Percentiles rank a stretch among this genome's conserved stretches.
phyloP scores from a whole-genome alignment of 1,140 invertebrate genomes.

The Bombus haemorrhoidalis region DNA sequence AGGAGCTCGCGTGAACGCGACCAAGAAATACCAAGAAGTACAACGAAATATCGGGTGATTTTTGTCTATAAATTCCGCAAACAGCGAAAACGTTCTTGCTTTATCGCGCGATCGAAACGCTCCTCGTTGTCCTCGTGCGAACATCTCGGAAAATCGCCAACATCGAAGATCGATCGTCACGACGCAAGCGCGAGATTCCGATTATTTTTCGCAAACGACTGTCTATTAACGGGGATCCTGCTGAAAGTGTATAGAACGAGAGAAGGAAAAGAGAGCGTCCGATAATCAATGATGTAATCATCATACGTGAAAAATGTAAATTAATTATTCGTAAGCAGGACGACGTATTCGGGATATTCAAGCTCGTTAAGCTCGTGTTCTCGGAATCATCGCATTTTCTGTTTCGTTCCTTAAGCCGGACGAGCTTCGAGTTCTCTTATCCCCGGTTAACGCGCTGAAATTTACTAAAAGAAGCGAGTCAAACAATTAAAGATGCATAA shows the following conservation, averaged over 20 bases:
- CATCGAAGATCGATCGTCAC: not conserved
- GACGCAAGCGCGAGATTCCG: not conserved
- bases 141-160: not conserved
- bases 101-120: not conserved
- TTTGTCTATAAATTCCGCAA: not conserved
- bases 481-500: not conserved
- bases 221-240: conserved; percentile 15
- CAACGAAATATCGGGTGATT: not conserved
- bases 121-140: not conserved
- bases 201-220: conserved; percentile 14
- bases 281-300: not conserved
- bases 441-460: not conserved
- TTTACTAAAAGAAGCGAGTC: not conserved
- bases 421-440: not conserved
- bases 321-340: not conserved
- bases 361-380: not conserved
- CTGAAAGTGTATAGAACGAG: not conserved
- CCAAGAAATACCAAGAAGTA: too few species aligned
- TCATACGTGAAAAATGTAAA: not conserved
- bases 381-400: not conserved
- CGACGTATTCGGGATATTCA: not conserved
- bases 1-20: not conserved
- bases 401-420: not conserved
- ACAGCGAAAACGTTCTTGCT: not conserved
- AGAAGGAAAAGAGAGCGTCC: not conserved